Percentiles rank a stretch among this genome's conserved stretches.
phyloP scores from a whole-genome alignment of 2,888 invertebrate genomes.

The Scrobipalpa atriplicella region DNA sequence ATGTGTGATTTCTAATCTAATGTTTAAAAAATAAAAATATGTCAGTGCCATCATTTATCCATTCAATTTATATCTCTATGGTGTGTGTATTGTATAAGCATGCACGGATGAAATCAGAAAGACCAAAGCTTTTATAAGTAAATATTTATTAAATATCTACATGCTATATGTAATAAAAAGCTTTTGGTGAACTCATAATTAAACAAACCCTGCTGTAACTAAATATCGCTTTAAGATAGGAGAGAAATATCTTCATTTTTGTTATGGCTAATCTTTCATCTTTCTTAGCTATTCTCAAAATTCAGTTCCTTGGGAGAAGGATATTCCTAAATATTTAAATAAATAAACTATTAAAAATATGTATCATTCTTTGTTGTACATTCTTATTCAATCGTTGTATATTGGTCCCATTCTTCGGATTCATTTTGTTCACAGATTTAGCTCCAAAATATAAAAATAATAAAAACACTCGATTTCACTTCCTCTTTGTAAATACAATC shows the following conservation, averaged over 20 bases:
- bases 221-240: background rate
- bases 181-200: slow-evolving; percentile 1
- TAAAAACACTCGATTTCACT: background rate
- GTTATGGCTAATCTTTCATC: background rate
- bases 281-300: background rate
- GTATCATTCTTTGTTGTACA: too few species aligned
- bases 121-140: too few species aligned
- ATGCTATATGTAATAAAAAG: background rate
- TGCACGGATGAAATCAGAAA: background rate
- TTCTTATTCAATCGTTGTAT: too few species aligned
- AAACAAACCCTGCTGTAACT: background rate
- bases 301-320: too few species aligned
- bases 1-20: background rate
- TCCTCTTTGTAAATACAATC: slow-evolving; percentile 27
- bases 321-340: too few species aligned
- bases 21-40: background rate
- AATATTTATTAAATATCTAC: too few species aligned
- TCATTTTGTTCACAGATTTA: too few species aligned
- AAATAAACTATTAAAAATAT: too few species aligned
- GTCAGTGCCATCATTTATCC: background rate
- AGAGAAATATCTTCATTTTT: background rate
- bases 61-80: background rate
- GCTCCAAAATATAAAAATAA: background rate
- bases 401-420: too few species aligned
- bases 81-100: background rate